Evolutionary conservation across 2,797 vertebrate genomes (phyloP).

Genomic region (Sitta carolinensis): DNA sequence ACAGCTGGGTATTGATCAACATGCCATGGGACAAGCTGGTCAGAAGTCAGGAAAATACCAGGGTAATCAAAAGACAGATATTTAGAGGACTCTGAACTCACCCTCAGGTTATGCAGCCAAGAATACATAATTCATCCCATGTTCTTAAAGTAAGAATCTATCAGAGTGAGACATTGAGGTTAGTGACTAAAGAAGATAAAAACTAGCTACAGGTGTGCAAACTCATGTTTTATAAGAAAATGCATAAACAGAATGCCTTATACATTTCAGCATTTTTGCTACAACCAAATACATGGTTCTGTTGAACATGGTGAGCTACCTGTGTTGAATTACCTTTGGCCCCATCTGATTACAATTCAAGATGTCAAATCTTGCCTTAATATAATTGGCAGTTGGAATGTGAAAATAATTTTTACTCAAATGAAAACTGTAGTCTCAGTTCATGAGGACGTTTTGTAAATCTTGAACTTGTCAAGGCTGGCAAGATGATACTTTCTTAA

Average conservation of each 20-base stretch:
- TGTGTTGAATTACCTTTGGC: neutral
- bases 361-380: neutral
- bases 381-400: neutral
- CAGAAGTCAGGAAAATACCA: neutral
- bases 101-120: neutral
- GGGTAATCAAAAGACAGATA: neutral
- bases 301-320: neutral
- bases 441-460: neutral
- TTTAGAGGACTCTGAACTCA: neutral
- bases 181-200: neutral
- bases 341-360: neutral
- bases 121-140: neutral
- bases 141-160: neutral
- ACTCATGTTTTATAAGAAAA: neutral
- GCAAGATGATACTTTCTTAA: neutral
- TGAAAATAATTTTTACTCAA: neutral
- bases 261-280: neutral
- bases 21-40: neutral
- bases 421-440: neutral
- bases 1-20: neutral
- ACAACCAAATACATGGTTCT: neutral
- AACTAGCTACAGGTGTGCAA: neutral
- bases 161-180: neutral
- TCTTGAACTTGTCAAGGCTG: neutral
- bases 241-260: neutral